A percentile compares a stretch with the other conserved stretches of the same genome.
Conservation (phyloP, 2,797 vertebrate species). For the Takifugu rubripes region DNA sequence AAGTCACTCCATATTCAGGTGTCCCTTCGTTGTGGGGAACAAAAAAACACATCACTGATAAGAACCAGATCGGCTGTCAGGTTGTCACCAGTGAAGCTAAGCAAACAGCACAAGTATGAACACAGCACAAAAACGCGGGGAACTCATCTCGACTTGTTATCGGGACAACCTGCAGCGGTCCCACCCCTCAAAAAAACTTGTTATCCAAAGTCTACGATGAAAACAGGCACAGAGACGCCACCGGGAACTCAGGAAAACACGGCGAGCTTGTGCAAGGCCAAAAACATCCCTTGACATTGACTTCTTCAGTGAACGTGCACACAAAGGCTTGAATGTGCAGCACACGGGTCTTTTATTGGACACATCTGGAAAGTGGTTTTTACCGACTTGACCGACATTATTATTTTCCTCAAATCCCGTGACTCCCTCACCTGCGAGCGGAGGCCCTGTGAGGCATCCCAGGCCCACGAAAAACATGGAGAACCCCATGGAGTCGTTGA, state of each 20-base stretch:
- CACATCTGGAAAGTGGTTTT: neutral
- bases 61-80: neutral
- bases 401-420: conserved; percentile 1
- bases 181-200: conserved; percentile 4
- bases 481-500: conserved; percentile 88
- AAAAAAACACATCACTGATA: no score
- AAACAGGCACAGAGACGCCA: conserved; percentile 10
- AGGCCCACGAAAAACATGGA: conserved; percentile 89
- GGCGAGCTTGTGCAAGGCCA: neutral
- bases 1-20: no score
- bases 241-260: conserved; percentile 33
- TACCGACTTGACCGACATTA: neutral
- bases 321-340: conserved; percentile 14
- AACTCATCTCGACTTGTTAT: conserved; percentile 14
- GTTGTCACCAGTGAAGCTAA: conserved; percentile 38
- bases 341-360: conserved; percentile 30
- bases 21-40: no score
- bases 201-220: conserved; percentile 27
- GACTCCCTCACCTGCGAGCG: conserved; percentile 87
- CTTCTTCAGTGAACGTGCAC: no score
- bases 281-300: no score
- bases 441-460: conserved; percentile 86
- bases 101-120: conserved; percentile 6
- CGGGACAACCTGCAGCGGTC: conserved; percentile 3
- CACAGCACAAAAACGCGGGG: conserved; percentile 28